Evolutionary conservation across 2,797 vertebrate genomes (phyloP), one percentile per base, ranked within the genome.

Genomic region (Myripristis jacobus): DNA sequence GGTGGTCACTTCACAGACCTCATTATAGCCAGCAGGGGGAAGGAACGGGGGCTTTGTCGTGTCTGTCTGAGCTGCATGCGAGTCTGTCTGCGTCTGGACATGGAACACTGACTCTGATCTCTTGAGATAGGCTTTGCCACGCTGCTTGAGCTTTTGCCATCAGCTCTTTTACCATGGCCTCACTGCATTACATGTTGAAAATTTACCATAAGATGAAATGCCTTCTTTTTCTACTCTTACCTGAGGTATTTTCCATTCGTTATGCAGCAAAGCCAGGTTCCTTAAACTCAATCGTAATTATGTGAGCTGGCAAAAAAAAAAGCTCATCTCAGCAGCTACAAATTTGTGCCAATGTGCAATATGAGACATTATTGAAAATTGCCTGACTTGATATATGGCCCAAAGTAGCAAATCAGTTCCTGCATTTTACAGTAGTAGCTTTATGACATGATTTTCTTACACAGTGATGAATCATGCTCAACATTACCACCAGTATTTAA

Each of bases 41-140:
- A 69, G 46, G 54, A 41, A 82, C 74, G 73, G 76, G 61, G 70
- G 70, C 66, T 54, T 54, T 67, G 72, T 81, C 77, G 75, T 67
- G 73, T 87, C 86, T 77, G 66, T 88, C 73, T 73, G 79, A 80
- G 75, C 75, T 82, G 63, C 44, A 62, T 70, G 50, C 59, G n/a
- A 61, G 75, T 86, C 81, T 84, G 77, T 82, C 70, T 62, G 68
- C 81, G 73, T 69, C 57, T 74, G 68, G 83, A 85, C 73, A 81
- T 73, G 81, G 72, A 83, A 78, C 73, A 56, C 75, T 78, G 87
- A 73, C 65, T 86, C 68, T 68, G 81, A 85, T 89, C 91, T 86
- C 84, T 57, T 0, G 84, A 82, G 86, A 88, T 74, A 66, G 61
- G 81, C 69, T 84, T 80, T 83, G 55, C 64, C 63, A 66, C 47